Evolutionary conservation across 2,888 invertebrate genomes (phyloP).

Genomic region (Pseudococcus jackbeardsleyi): DNA sequence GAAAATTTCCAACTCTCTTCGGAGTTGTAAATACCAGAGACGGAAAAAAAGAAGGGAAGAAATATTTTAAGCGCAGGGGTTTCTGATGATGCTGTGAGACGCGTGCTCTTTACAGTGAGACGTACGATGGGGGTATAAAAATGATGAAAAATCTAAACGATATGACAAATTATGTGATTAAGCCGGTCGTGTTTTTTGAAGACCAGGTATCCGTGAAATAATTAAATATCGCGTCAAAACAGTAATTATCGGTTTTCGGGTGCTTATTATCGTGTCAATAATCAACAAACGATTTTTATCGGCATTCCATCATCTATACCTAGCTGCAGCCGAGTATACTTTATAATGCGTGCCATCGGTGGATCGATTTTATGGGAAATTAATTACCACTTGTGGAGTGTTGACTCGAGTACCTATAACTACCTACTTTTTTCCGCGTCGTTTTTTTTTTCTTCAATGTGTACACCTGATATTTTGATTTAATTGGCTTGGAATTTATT

Average conservation of each 20-base stretch:
- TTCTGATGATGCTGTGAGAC: not conserved
- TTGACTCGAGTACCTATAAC: not conserved
- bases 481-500: too few relatives aligned
- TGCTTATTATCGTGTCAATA: slow-evolving; percentile 43
- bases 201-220: slow-evolving; percentile 44
- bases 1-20: too few relatives aligned
- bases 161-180: slow-evolving; percentile 40
- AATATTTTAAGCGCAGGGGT: too few relatives aligned
- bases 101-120: not conserved
- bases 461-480: not conserved
- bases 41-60: too few relatives aligned
- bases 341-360: slow-evolving; percentile 11
- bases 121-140: not conserved
- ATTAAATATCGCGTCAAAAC: slow-evolving; percentile 53
- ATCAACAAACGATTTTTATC: slow-evolving; percentile 50
- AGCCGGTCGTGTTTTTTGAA: slow-evolving; percentile 17
- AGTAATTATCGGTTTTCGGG: slow-evolving; percentile 51
- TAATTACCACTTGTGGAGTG: slow-evolving; percentile 50
- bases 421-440: slow-evolving; percentile 2
- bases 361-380: slow-evolving; percentile 26
- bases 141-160: not conserved
- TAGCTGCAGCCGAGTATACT: not conserved
- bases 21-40: too few relatives aligned
- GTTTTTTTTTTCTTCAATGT: not conserved
- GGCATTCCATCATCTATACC: slow-evolving; percentile 8